phyloP scores from a whole-genome alignment of 2,113 vertebrate genomes.

The Ameiurus melas region DNA sequence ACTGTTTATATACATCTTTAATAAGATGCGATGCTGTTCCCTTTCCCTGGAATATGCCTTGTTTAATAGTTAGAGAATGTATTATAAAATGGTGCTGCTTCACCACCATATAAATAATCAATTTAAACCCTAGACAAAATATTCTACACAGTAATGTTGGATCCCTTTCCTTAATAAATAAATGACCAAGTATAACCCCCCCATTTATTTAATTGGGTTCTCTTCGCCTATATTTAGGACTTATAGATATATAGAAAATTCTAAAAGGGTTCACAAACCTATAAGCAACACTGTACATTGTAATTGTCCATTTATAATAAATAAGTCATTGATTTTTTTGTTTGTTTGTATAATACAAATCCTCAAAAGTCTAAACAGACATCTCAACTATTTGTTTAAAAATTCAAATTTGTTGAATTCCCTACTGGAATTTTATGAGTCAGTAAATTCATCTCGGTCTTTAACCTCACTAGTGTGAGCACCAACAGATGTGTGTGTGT shows the following conservation, averaged over 20 bases:
- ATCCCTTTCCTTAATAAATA: too few species aligned
- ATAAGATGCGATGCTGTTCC: background rate
- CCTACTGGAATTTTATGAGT: background rate
- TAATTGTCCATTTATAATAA: background rate
- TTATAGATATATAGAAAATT: too few species aligned
- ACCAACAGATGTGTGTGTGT: too few species aligned
- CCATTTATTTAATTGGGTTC: too few species aligned
- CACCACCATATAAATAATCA: background rate
- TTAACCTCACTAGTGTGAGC: background rate
- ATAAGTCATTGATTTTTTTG: background rate
- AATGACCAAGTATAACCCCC: too few species aligned
- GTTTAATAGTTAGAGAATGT: background rate
- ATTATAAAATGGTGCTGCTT: background rate
- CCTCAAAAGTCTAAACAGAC: too few species aligned
- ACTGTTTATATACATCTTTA: conserved; percentile 1
- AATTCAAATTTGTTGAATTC: too few species aligned
- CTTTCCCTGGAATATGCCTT: background rate
- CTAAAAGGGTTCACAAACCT: too few species aligned
- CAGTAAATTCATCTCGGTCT: background rate
- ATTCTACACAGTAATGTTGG: too few species aligned
- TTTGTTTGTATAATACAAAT: background rate
- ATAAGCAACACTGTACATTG: background rate
- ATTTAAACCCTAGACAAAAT: background rate
- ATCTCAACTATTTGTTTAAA: too few species aligned
- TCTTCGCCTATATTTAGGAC: too few species aligned